These are phyloP conservation scores for Bettongia penicillata DNA, from an alignment of 2,113 vertebrate genomes.

Conservation along the genomic window DNA sequence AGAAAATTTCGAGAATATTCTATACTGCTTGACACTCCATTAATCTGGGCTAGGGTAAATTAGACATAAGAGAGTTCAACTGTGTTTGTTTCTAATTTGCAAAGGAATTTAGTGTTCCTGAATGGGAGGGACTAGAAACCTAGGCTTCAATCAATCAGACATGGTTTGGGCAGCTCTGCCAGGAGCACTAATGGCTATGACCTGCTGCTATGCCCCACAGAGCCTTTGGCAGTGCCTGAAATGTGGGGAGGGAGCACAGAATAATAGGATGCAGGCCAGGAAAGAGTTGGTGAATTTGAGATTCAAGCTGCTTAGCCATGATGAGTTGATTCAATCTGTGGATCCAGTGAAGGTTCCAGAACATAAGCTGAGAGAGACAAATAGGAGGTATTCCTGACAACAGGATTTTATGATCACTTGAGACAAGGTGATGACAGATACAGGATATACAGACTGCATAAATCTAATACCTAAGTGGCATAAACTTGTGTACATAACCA, in stretches of 20 bases:
- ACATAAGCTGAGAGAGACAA: background rate
- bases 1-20: conserved; percentile 58
- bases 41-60: conserved; percentile 70
- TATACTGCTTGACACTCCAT: conserved; percentile 53
- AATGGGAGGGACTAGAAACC: conserved; percentile 63
- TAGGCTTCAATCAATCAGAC: conserved; percentile 67
- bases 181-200: conserved; percentile 61
- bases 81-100: conserved; percentile 81
- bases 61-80: conserved; percentile 74
- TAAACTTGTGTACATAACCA: background rate
- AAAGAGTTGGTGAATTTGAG: conserved; percentile 25
- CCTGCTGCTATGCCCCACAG: conserved; percentile 49
- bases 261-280: background rate
- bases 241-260: conserved; percentile 4
- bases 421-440: background rate
- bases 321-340: background rate
- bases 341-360: background rate
- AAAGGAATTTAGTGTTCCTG: conserved; percentile 76
- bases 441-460: background rate
- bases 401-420: background rate
- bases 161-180: conserved; percentile 56
- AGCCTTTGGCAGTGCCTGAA: conserved; percentile 25
- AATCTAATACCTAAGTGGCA: background rate
- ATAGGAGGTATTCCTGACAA: background rate
- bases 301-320: background rate